These are phyloP conservation scores for Moxostoma hubbsi DNA, from an alignment of 2,797 vertebrate genomes.

Conservation along the genomic window DNA sequence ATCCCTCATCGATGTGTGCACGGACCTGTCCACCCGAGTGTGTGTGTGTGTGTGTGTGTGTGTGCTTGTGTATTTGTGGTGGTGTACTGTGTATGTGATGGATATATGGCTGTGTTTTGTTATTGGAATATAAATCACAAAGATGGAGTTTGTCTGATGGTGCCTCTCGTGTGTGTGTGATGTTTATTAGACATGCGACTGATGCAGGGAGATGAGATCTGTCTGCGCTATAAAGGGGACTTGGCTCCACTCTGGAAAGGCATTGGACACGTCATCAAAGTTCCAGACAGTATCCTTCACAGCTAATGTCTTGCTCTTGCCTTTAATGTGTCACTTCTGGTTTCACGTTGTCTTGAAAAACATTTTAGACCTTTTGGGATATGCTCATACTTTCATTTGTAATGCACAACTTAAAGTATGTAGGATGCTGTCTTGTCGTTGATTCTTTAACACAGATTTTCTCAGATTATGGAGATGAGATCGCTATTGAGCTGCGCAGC, in stretches of 20 bases:
- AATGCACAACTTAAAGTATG: background rate
- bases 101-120: constrained; percentile 15
- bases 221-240: constrained; percentile 95
- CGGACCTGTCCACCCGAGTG: constrained; percentile 46
- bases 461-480: constrained; percentile 97
- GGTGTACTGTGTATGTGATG: constrained; percentile 37
- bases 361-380: too few relatives aligned
- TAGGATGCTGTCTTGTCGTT: background rate
- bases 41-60: constrained; percentile 27
- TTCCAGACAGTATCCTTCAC: constrained; percentile 96
- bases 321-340: background rate
- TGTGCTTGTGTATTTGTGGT: constrained; percentile 30
- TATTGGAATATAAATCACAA: background rate
- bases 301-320: background rate
- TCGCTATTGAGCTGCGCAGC: constrained; percentile 95
- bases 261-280: constrained; percentile 98
- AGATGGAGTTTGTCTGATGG: background rate
- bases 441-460: constrained; percentile 29
- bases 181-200: constrained; percentile 90
- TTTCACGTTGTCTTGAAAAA: too few relatives aligned
- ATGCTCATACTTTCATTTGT: too few relatives aligned
- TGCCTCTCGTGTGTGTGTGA: constrained; percentile 24
- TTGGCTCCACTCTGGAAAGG: constrained; percentile 95
- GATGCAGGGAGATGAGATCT: constrained; percentile 99
- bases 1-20: constrained; percentile 68